Evolutionary conservation across 2,888 invertebrate species (phyloP).

Genomic region (Zaprionus obscuricornis): DNA sequence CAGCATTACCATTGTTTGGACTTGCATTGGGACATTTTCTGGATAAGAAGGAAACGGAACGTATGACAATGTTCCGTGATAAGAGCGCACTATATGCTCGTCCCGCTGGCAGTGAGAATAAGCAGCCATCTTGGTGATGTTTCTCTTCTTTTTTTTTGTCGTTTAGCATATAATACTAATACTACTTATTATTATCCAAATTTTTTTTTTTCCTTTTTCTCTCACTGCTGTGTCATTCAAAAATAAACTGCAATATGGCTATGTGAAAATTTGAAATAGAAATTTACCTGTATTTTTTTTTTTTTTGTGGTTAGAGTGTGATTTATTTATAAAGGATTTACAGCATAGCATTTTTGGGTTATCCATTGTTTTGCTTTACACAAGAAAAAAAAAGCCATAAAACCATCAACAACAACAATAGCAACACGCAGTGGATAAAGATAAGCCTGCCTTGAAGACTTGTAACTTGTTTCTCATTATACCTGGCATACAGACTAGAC

Average conservation of each 20-base stretch:
- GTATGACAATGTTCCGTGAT: slow-evolving; percentile 90
- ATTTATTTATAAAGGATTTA: slow-evolving; percentile 70
- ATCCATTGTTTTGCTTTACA: slow-evolving; percentile 62
- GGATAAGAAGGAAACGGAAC: slow-evolving; percentile 88
- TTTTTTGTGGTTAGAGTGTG: slow-evolving; percentile 42
- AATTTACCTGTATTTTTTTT: slow-evolving; percentile 6
- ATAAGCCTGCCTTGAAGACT: slow-evolving; percentile 51
- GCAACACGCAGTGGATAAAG: slow-evolving; percentile 41
- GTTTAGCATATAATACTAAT: slow-evolving; percentile 24
- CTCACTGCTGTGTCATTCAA: slow-evolving; percentile 37
- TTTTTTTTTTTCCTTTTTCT: slow-evolving; percentile 8
- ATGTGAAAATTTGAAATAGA: slow-evolving; percentile 42
- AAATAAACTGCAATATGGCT: slow-evolving; percentile 53
- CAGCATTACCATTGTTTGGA: slow-evolving; percentile 85
- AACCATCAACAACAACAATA: slow-evolving; percentile 69
- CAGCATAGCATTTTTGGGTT: slow-evolving; percentile 30
- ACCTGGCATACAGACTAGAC: slow-evolving; percentile 40
- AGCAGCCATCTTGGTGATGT: slow-evolving; percentile 87
- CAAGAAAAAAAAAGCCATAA: slow-evolving; percentile 56
- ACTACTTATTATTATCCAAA: not conserved
- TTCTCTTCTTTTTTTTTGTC: too few relatives aligned
- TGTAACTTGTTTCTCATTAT: slow-evolving; percentile 61
- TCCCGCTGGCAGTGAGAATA: slow-evolving; percentile 86
- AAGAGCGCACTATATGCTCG: slow-evolving; percentile 91
- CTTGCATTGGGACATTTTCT: slow-evolving; percentile 86